Evolutionary conservation across 35 echinoderm and acorn worm species (phyloP).

Genomic region (Anneissia japonica): DNA sequence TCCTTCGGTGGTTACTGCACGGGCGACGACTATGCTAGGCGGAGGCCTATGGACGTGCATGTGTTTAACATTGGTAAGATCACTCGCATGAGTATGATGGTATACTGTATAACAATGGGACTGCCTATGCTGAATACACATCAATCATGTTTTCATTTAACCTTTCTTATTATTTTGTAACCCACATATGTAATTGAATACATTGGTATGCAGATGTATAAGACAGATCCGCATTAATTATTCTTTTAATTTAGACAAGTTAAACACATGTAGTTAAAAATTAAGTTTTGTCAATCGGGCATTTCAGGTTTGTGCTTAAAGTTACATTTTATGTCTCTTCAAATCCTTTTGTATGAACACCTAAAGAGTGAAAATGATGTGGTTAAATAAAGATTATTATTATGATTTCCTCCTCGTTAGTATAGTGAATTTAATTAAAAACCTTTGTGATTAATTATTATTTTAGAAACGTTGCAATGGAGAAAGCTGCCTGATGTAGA

Average conservation of each 20-base stretch:
- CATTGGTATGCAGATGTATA: not conserved
- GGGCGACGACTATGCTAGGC: constrained; percentile 56
- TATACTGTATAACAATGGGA: not conserved
- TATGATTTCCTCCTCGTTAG: too few species aligned
- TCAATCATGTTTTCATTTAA: not conserved
- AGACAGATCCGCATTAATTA: not conserved
- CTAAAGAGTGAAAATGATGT: too few species aligned
- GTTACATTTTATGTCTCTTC: too few species aligned
- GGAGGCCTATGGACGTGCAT: constrained; percentile 77
- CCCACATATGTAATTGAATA: not conserved
- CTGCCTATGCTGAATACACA: not conserved
- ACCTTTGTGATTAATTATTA: too few species aligned
- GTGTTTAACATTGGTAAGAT: constrained; percentile 75
- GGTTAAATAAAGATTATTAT: too few species aligned
- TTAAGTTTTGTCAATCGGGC: too few species aligned
- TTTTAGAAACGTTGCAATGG: constrained; percentile 63
- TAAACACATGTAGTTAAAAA: too few species aligned
- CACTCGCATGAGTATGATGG: not conserved
- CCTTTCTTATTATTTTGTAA: not conserved
- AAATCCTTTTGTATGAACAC: too few species aligned
- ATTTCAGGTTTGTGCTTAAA: too few species aligned
- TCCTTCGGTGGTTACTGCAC: constrained; percentile 95
- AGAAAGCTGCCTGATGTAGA: constrained; percentile 26
- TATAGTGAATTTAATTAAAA: too few species aligned
- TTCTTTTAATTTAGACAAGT: not conserved